Percentiles rank a stretch among this genome's conserved stretches.
These are phyloP conservation scores for Tetrax tetrax DNA, from an alignment of 2,113 vertebrate genomes.

Conservation along the genomic window DNA sequence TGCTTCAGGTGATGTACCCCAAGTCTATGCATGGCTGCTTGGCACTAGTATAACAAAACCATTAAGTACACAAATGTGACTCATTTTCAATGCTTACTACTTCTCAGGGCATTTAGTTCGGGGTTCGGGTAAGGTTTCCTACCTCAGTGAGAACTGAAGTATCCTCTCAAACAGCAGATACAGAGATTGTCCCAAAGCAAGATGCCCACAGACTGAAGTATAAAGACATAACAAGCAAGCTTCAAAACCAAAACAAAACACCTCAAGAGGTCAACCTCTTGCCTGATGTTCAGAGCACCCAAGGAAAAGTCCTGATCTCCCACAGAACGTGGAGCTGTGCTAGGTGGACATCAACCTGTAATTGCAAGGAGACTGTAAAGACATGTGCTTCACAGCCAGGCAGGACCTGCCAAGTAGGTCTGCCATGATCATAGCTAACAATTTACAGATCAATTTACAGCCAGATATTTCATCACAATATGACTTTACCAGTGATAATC, in stretches of 20 bases:
- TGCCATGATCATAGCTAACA: background rate
- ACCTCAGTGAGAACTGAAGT: background rate
- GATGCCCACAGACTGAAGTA: fast-evolving
- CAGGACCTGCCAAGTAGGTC: background rate
- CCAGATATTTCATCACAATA: background rate
- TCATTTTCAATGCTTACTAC: background rate
- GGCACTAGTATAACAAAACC: background rate
- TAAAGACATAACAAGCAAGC: background rate
- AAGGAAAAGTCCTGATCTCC: background rate
- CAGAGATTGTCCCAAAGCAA: background rate
- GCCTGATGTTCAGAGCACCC: background rate
- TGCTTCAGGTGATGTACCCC: background rate
- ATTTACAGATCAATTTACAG: background rate
- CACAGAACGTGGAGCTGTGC: background rate
- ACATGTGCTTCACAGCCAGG: background rate
- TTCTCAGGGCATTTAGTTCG: background rate
- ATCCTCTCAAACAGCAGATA: background rate
- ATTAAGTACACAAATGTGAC: background rate
- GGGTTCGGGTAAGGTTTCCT: background rate
- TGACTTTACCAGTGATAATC: background rate
- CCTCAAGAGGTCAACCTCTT: background rate
- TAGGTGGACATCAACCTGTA: background rate
- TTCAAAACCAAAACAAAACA: background rate
- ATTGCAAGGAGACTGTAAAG: background rate
- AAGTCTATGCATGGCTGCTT: background rate